Conservation (phyloP, 92 coral and sea anemone species). For the Phenganax subtilis region DNA sequence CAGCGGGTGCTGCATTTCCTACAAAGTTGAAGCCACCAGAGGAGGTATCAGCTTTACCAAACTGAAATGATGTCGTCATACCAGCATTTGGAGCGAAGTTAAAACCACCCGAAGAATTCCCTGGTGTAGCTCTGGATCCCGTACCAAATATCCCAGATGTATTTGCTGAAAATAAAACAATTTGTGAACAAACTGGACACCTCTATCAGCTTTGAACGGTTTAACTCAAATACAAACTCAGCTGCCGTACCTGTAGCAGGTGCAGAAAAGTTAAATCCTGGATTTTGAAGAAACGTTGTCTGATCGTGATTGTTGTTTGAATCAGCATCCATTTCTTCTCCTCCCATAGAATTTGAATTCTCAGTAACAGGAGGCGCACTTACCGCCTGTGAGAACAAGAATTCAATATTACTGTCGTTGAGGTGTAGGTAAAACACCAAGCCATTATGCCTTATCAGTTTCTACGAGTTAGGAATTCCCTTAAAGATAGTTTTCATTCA, state of each 20-base stretch:
- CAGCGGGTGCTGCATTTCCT: slow-evolving; percentile 13
- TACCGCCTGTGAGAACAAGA: not conserved
- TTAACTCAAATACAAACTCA: no score
- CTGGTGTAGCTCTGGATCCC: slow-evolving; percentile 7
- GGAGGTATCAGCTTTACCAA: slow-evolving; percentile 4
- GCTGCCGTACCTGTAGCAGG: slow-evolving; percentile 12
- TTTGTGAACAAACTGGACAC: no score
- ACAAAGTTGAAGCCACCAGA: slow-evolving; percentile 39
- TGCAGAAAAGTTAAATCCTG: slow-evolving; percentile 23
- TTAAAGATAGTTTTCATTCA: no score
- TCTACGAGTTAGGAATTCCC: no score
- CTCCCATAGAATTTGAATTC: slow-evolving; percentile 32
- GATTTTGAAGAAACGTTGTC: not conserved
- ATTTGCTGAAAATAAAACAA: not conserved
- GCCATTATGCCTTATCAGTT: no score
- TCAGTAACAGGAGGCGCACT: slow-evolving; percentile 6
- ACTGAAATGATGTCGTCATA: not conserved
- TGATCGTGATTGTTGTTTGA: slow-evolving; percentile 36
- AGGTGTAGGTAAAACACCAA: no score
- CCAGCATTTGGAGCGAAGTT: not conserved
- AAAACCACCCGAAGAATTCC: not conserved
- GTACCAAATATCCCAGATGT: not conserved
- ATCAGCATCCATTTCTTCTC: slow-evolving; percentile 37
- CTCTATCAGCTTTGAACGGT: no score
- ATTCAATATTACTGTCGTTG: not conserved